phyloP scores from a whole-genome alignment of 2,888 invertebrate species.

The Malthinus flaveolus region DNA sequence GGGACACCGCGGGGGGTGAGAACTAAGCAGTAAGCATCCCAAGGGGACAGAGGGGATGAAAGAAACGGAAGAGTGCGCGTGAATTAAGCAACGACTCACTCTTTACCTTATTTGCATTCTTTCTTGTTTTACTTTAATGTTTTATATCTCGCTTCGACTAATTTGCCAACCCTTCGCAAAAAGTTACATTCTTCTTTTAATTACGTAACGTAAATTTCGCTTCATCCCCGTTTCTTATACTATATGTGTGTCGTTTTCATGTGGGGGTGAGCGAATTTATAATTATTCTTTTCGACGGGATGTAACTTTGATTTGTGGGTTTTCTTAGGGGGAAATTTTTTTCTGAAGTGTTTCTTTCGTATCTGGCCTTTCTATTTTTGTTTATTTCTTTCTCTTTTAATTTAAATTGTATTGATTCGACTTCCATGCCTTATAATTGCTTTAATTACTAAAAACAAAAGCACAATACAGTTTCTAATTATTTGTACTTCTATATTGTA shows the following conservation, averaged over 20 bases:
- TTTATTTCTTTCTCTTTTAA: constrained; percentile 19
- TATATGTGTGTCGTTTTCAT: constrained; percentile 33
- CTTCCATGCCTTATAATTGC: constrained; percentile 46
- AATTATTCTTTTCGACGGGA: constrained; percentile 43
- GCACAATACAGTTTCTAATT: constrained; percentile 21
- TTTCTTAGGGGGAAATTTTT: constrained; percentile 28
- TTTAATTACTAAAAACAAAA: constrained; percentile 48
- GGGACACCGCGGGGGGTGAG: constrained; percentile 42
- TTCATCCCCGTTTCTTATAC: constrained; percentile 21
- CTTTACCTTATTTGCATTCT: constrained; percentile 55
- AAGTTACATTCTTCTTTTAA: constrained; percentile 16
- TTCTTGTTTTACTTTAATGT: constrained; percentile 41
- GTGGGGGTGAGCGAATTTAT: constrained; percentile 44
- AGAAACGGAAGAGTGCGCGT: constrained; percentile 57
- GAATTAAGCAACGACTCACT: constrained; percentile 56
- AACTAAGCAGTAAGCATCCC: constrained; percentile 46
- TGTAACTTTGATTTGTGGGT: constrained; percentile 37
- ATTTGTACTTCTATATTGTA: too few relatives aligned
- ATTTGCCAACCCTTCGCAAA: constrained; percentile 16
- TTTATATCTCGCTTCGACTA: constrained; percentile 33
- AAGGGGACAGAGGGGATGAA: constrained; percentile 43
- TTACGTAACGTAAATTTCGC: constrained; percentile 21
- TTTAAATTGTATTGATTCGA: constrained; percentile 40
- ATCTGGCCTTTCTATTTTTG: constrained; percentile 13
- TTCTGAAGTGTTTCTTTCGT: constrained; percentile 27